Base-by-base conservation (phyloP, 2,113 vertebrate genomes). In the Cariama cristata region DNA sequence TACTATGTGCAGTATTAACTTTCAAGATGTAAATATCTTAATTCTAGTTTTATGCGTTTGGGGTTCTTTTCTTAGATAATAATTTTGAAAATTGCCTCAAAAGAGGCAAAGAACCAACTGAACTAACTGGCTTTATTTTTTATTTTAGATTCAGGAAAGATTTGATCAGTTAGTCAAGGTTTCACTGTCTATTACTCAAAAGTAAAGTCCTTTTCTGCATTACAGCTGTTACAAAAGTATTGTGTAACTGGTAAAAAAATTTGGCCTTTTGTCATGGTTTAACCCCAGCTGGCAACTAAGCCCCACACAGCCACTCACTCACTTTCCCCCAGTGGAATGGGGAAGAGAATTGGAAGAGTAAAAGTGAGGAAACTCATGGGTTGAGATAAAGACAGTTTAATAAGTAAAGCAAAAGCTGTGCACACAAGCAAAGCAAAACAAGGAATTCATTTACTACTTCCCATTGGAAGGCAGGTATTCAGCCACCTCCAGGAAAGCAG, bases 1-100 rank as follows among this genome's bases (percentile, higher is more conserved):
- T 9, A 20, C 2, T 62, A 18, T n/a, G 7, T 32, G n/a, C 11
- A 67, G 28, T 62, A 18, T 55, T 66, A 50, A 74, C 6, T 82
- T 88, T 40, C 9, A 60, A 28, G 13, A 26, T 49, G 3, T 27
- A 69, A 80, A 26, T 50, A 50, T 23, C 8, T 42, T 59, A 22
- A 64, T 53, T 87, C 9, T 74, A 32, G 9, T 32, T 73, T 71
- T 9, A 40, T 32, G 8, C 72, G 8, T 12, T 91, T 69, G 14
- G 27, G 3, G 0, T 0, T 9, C 45, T 62, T 64, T 75, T 16
- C 6, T 45, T n/a, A 8, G 33, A 53, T 8, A 15, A 26, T 12
- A 33, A 4, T 50, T 72, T 42, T 72, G 4, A 27, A 27, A n/a
- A 32, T 44, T 76, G 11, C 3, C 21, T 66, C 12, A 49, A 42